Conservation (phyloP, 2,888 invertebrate species). For the Heteromurus nitidus region DNA sequence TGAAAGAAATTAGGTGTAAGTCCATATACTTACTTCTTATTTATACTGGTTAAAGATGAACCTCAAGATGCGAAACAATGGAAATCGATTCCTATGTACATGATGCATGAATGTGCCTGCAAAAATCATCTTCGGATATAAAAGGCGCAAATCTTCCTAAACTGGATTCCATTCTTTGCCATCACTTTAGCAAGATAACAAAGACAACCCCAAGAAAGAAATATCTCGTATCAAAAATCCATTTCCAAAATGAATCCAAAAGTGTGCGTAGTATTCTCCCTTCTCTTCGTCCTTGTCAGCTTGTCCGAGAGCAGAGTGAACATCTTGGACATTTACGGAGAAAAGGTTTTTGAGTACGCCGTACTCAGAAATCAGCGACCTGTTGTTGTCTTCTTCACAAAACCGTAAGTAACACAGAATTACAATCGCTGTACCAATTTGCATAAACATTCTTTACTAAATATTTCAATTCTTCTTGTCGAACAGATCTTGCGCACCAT, state of each 20-base stretch:
- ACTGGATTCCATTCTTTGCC: too few species aligned
- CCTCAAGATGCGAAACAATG: not conserved
- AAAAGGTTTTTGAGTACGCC: slow-evolving; percentile 43
- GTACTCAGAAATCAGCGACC: slow-evolving; percentile 42
- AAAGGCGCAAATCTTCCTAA: too few species aligned
- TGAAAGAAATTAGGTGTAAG: too few species aligned
- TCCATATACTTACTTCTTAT: too few species aligned
- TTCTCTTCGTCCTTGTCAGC: not conserved
- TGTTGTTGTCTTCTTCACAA: slow-evolving; percentile 41
- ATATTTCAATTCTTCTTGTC: not conserved
- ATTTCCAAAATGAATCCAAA: slow-evolving; percentile 6
- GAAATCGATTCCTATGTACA: too few species aligned
- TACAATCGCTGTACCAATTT: too few species aligned
- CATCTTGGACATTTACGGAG: slow-evolving; percentile 31
- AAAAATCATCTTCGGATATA: too few species aligned
- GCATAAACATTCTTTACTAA: not conserved
- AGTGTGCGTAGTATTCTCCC: not conserved
- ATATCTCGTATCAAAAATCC: not conserved
- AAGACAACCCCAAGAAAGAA: not conserved
- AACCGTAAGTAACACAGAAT: too few species aligned
- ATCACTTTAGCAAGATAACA: not conserved
- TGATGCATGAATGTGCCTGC: too few species aligned
- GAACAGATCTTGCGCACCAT: slow-evolving; percentile 33
- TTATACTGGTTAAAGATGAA: not conserved
- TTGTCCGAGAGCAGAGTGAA: slow-evolving; percentile 20